Percentiles rank a stretch among this genome's conserved stretches.
Evolutionary conservation across 2,113 vertebrate genomes (phyloP).

Genomic region (Meles meles): DNA sequence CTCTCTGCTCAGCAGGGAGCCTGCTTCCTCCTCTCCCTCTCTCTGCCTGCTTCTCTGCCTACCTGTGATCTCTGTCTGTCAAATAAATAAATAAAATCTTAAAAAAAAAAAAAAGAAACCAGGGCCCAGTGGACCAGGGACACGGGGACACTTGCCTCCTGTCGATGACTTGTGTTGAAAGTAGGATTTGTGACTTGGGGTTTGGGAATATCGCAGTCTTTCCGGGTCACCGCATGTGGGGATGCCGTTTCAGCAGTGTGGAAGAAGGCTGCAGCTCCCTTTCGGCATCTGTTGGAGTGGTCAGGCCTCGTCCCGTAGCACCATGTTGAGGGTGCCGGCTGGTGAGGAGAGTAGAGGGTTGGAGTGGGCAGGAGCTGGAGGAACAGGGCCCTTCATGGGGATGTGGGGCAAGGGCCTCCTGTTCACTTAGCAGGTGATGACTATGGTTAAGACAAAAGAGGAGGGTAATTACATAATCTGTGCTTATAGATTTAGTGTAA

Average conservation of each 20-base stretch:
- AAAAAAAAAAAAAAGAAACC: too few species aligned
- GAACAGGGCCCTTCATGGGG: neutral
- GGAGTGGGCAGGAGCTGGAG: neutral
- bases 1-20: too few species aligned
- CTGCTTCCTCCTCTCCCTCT: too few species aligned
- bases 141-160: neutral
- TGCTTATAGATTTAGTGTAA: neutral
- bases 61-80: too few species aligned
- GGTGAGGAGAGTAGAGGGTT: too few species aligned
- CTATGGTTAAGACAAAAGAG: neutral
- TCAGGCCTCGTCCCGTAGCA: neutral
- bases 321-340: neutral
- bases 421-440: neutral
- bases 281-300: neutral
- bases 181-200: neutral
- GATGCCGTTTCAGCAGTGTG: too few species aligned
- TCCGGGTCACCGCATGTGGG: too few species aligned
- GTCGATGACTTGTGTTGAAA: neutral
- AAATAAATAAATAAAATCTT: too few species aligned
- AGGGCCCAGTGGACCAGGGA: neutral
- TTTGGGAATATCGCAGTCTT: neutral
- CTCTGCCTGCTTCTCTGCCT: too few species aligned
- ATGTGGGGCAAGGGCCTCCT: neutral
- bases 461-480: neutral
- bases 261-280: neutral